Evolutionary conservation across 2,888 invertebrate species (phyloP), one percentile per base, ranked within the genome.

Genomic region (Stenodema calcarata): DNA sequence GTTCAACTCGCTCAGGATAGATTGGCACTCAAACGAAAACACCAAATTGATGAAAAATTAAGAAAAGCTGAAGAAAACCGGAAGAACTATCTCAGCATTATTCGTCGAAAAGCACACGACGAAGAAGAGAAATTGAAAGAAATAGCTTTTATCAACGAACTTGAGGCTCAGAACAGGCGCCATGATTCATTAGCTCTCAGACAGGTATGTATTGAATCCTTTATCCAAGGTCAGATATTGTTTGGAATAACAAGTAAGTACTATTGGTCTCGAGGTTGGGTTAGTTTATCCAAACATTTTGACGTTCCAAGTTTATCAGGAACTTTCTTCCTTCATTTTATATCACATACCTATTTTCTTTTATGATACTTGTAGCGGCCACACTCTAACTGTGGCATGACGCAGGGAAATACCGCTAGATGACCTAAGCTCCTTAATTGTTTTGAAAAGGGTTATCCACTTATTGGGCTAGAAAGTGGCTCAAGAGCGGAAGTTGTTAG

Each of bases 111-210:
- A 91, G 99, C 99, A 0, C 98, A 98, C 90, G 99, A 99, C 90
- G 99, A 99, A 91, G 99, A 99, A 89, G 97, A 97, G 87, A 99
- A 99, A 91, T 94, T 98, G 4, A 96, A 97, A 88, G 99, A 99
- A 92, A 99, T 99, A 85, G 98, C 98, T 16, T 99, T 99, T 91
- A 99, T 99, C 87, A 99, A 98, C 91, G 96, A 96, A 89, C 92
- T 99, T 69, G 98, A 98, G 90, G 98, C 98, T 0, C 97, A 98
- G 92, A 98, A 99, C 91, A 95, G 98, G 90, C 92, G 97, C 0
- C 95, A 97, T 90, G 99, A 99, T 91, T 95, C 98, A 90, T 92
- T 98, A 90, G 96, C 96, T 82, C 94, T 95, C 70, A 95, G 95
- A 89, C 95, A 96, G 89, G 95, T 96, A 87, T 12, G 7, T 47